Conservation (phyloP, 2,797 vertebrate species). For the Sebastes goodei region DNA sequence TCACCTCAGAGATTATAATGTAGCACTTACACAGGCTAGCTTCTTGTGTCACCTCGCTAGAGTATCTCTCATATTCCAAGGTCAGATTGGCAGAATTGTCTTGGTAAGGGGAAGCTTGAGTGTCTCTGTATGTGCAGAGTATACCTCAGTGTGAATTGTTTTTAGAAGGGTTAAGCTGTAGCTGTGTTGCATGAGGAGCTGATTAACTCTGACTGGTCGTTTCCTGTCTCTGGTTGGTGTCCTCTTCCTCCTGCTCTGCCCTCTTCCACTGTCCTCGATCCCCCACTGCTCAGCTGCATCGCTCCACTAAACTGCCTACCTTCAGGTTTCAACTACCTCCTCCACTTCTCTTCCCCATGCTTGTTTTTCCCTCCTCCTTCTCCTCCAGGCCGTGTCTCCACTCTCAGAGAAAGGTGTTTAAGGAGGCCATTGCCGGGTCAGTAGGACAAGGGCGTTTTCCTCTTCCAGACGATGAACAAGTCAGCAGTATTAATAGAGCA, state of each 20-base stretch:
- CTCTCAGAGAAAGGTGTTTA: conserved; percentile 16
- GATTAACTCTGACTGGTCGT: conserved; percentile 31
- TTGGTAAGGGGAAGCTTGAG: not conserved
- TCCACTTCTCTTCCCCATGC: conserved; percentile 11
- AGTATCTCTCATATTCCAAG: not conserved
- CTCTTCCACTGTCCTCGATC: conserved; percentile 32
- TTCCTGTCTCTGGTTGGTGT: conserved; percentile 42
- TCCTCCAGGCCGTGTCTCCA: not conserved
- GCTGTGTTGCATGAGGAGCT: conserved; percentile 29
- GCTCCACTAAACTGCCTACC: not conserved
- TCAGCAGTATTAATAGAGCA: conserved; percentile 49
- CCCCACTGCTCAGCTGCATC: conserved; percentile 19
- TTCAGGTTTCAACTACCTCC: conserved; percentile 8
- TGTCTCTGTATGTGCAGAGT: not conserved
- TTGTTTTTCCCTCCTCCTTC: conserved; percentile 1
- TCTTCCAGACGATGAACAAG: conserved; percentile 14
- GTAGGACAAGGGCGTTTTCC: conserved; percentile 2
- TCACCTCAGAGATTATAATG: conserved; percentile 28
- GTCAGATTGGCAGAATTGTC: not conserved
- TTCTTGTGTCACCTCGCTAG: not conserved
- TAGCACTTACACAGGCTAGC: not conserved
- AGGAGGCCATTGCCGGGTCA: conserved; percentile 6
- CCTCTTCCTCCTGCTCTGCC: conserved; percentile 9
- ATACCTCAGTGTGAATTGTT: not conserved
- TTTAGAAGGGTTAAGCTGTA: conserved; percentile 9